Conservation (phyloP, 2,888 invertebrate species). For the Drosophila sordidula region DNA sequence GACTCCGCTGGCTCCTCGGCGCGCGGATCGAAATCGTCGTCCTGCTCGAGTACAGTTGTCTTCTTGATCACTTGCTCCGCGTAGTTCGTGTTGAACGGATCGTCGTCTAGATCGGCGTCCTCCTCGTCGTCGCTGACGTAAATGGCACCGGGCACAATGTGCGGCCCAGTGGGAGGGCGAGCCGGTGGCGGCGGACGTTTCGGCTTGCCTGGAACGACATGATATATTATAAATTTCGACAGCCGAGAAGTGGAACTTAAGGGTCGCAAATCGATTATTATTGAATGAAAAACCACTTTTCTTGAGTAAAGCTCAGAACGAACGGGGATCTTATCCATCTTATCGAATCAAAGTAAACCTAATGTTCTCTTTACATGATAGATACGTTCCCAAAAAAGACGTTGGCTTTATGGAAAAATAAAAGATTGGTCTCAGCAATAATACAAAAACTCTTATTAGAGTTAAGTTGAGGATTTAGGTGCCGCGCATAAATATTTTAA, state of each 20-base stretch:
- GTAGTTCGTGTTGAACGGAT: constrained; percentile 95
- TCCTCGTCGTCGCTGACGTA: constrained; percentile 86
- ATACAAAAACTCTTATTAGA: no score
- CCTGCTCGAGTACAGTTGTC: constrained; percentile 83
- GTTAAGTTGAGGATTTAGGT: no score
- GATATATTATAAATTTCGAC: background rate
- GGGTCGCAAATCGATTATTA: no score
- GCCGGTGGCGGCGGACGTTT: constrained; percentile 84
- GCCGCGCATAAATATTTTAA: no score
- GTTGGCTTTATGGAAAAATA: no score
- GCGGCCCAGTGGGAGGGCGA: constrained; percentile 81
- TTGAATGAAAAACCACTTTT: no score
- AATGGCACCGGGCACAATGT: constrained; percentile 79
- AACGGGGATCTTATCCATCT: no score
- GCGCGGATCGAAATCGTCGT: constrained; percentile 88
- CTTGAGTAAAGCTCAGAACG: no score
- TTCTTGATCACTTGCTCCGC: constrained; percentile 90
- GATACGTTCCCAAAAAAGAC: no score
- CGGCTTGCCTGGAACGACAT: constrained; percentile 73
- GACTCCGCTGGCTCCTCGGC: constrained; percentile 86
- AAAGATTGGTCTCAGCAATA: no score
- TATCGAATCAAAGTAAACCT: no score
- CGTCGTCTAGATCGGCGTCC: constrained; percentile 86
- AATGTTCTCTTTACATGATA: no score
- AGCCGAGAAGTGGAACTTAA: background rate